Base-by-base conservation (phyloP, 2,888 invertebrate species). In the Saturnia pavonia region DNA sequence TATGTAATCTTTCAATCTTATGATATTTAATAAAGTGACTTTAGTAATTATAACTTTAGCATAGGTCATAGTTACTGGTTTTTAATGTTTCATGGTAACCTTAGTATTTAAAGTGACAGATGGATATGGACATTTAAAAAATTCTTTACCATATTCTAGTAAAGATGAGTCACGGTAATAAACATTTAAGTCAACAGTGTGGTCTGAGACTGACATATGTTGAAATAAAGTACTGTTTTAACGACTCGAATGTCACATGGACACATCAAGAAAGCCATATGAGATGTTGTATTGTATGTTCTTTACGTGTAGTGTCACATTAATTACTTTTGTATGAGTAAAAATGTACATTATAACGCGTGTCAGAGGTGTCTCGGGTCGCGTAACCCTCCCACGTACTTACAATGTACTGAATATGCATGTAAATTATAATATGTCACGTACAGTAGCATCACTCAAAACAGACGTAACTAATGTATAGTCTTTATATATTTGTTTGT, bases 261-360 rank as follows among this genome's bases (percentile, higher is more conserved):
- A 74, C 78, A 81, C 81, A 82, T 78, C 78, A 65, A 77, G 77
- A 78, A 77, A 73, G 74, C 76, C 77, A 76, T 80, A 75, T 72
- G 75, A 43, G 42, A 42, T 70, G 72, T 71, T 71, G 75, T 79
- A 76, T 71, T 72, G 75, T 79, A 76, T 74, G 74, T 69, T 72
- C 70, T 76, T 78, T 84, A 82, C 82, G 81, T 82, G 84, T 81
- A 84, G 75, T 77, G 75, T 77, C 75, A 77, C 78, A 83, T 88
- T 90, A 91, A 91, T 91, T 90, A 91, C 86, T 78, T 74, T 75
- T 71, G 75, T 77, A 76, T 76, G 80, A 79, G 81, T 78, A 83
- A 80, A 85, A 82, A 77, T 80, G 78, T 79, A 78, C 80, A 82
- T 85, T 86, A 77, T 76, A 74, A 78, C 75, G 68, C 75, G 73